Conservation (phyloP, 2,888 invertebrate genomes). For the Leptura quadrifasciata region DNA sequence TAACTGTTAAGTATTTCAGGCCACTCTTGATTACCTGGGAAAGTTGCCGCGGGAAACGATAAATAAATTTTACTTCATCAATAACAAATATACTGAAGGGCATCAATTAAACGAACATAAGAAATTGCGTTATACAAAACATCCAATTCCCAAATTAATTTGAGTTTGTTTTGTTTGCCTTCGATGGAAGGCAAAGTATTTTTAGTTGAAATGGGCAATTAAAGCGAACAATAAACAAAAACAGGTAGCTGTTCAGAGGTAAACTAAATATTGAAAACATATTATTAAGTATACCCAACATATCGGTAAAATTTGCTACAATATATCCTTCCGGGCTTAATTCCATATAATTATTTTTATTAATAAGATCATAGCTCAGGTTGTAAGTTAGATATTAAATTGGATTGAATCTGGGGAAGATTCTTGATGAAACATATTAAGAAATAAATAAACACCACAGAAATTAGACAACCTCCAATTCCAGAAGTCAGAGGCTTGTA, state of each 20-base stretch:
- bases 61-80: slow-evolving; percentile 2
- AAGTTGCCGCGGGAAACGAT: background rate
- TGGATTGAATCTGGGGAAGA: too few species aligned
- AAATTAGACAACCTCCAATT: too few species aligned
- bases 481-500: too few species aligned
- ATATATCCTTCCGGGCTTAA: too few species aligned
- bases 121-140: background rate
- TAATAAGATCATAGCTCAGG: too few species aligned
- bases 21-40: background rate
- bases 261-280: too few species aligned
- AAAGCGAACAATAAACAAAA: background rate
- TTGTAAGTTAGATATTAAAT: too few species aligned
- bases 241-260: background rate
- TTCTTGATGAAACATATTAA: too few species aligned
- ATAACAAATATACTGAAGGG: background rate
- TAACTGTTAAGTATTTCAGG: background rate
- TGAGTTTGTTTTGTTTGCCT: background rate
- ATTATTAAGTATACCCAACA: too few species aligned
- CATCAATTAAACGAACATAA: slow-evolving; percentile 7
- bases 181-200: background rate
- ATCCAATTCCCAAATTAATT: background rate
- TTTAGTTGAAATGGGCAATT: background rate
- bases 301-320: too few species aligned
- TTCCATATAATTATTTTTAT: too few species aligned
- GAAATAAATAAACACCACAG: too few species aligned